Evolutionary conservation across 1,140 invertebrate species (phyloP), one percentile per base, ranked within the genome.

Genomic region (Drosophila nasuta): DNA sequence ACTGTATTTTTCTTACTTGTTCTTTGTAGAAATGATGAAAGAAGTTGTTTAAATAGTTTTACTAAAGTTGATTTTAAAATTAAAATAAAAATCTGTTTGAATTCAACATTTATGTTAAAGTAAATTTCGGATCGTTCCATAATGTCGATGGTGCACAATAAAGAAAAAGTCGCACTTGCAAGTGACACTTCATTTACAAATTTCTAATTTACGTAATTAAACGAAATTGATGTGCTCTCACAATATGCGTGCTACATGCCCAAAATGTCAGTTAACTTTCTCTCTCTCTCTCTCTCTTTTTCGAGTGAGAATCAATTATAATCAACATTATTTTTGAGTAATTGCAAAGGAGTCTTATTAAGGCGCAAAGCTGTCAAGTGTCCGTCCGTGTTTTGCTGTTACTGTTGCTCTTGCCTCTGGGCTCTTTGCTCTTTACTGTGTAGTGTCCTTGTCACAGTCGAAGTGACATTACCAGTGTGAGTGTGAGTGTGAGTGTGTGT

Each of bases 231-330:
- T 38, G 35, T 43, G 41, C 41, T 13, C 41, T 25, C 3, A 43
- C n/a, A 43, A 41, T 41, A 41, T 41, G 38, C 38, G 8, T 41
- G 38, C 30, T 33, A 38, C 6, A 8, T 38, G 41, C 11, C 1
- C n/a, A 2, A 3, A 43, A 13, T 13, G n/a, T 25, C 11, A 13
- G 41, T 13, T 13, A 4, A 13, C 5, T 11, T 43, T 43, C 41
- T 4, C n/a, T 13, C n/a, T 43, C 11, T 43, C 41, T 4, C 41
- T n/a, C n/a, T 43, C 3, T 43, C 6, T 35, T 10, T 35, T 35
- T 35, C 11, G 41, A 43, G 11, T 43, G 15, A 17, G 13, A 15
- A 48, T 63, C 77, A 80, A 65, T 80, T 57, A 64, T 73, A 74
- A 59, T 66, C 60, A 72, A 25, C 45, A 41, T 48, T 59, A 41